Conservation (phyloP, 2,888 invertebrate species). For the Ophion ellenae region DNA sequence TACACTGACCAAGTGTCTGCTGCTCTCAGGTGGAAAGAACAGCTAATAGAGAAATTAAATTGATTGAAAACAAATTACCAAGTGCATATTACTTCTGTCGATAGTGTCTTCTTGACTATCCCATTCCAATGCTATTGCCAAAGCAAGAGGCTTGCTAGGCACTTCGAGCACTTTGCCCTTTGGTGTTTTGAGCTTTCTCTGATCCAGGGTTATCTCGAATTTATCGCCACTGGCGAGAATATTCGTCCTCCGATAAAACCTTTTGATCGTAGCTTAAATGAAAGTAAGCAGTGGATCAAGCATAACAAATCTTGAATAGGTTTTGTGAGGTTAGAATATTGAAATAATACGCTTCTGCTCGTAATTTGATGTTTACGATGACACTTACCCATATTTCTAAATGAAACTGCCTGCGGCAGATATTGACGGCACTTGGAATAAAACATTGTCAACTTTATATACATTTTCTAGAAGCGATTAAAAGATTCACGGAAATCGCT, state of each 20-base stretch:
- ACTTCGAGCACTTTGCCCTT: slow-evolving; percentile 91
- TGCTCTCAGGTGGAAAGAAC: too few species aligned
- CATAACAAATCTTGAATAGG: not conserved
- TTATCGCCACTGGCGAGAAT: slow-evolving; percentile 89
- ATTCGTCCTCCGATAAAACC: slow-evolving; percentile 90
- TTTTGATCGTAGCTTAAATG: slow-evolving; percentile 85
- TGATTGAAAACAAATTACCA: slow-evolving; percentile 86
- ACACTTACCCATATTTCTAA: slow-evolving; percentile 60
- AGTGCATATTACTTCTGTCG: slow-evolving; percentile 93
- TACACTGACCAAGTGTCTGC: too few species aligned
- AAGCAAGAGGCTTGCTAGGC: slow-evolving; percentile 93
- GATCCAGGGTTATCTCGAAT: slow-evolving; percentile 95
- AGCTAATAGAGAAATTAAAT: not conserved
- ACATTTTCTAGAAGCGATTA: slow-evolving; percentile 1
- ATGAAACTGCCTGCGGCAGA: slow-evolving; percentile 47
- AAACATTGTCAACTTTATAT: slow-evolving; percentile 44
- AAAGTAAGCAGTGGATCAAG: slow-evolving; percentile 11
- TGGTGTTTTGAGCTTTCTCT: slow-evolving; percentile 95
- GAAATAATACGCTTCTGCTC: not conserved
- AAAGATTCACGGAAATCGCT: not conserved
- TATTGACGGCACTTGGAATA: slow-evolving; percentile 48
- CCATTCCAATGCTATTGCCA: slow-evolving; percentile 98
- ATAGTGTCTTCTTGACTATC: slow-evolving; percentile 92
- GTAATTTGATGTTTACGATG: not conserved
- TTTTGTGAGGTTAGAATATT: slow-evolving; percentile 58